Evolutionary conservation across 2,113 vertebrate genomes (phyloP), one percentile per base, ranked within the genome.

Genomic region (Ammodytes marinus): DNA sequence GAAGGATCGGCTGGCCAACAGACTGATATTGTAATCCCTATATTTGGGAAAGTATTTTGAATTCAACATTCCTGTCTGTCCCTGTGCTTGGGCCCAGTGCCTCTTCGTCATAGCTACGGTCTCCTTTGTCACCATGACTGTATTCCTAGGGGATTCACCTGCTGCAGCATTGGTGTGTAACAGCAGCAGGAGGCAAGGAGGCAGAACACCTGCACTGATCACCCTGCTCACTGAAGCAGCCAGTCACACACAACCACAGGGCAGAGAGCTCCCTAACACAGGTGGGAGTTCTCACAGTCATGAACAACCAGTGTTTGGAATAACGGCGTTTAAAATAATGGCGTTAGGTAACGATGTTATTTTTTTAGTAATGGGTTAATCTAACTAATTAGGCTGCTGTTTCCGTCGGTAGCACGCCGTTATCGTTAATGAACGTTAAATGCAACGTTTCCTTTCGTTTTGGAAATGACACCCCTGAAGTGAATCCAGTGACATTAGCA

Each of bases 111-210:
- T 3, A 4, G 39, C 39, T 64, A 49, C 47, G 7, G 53, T 40
- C 54, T 19, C 54, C 74, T 52, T 35, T 42, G 74, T 68, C 54
- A 42, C 3, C 59, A 19, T 3, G 5, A 17, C 15, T 39, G 70
- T 52, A 3, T 53, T 60, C 79, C 70, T 46, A 39, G 45, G 47
- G 54, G 45, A 73, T n/a, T 61, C 15, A 43, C 70, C 79, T 74
- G 79, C 55, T 42, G 55, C 64, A 39, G 37, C 17, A 2, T 1
- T 4, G 37, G 10, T 3, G 45, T 59, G 78, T 19, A 8, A 59
- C 78, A 58, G 69, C 68, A 50, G 77, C 69, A 53, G 47, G 19
- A 50, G 14, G 45, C 59, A 69, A 9, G 35, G n/a, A 55, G 13
- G 6, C 35, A 43, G n/a, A 68, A 19, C 45, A 6, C 5, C 17